phyloP scores from a whole-genome alignment of 2,888 invertebrate species.

The Netelia fuscicornis region DNA sequence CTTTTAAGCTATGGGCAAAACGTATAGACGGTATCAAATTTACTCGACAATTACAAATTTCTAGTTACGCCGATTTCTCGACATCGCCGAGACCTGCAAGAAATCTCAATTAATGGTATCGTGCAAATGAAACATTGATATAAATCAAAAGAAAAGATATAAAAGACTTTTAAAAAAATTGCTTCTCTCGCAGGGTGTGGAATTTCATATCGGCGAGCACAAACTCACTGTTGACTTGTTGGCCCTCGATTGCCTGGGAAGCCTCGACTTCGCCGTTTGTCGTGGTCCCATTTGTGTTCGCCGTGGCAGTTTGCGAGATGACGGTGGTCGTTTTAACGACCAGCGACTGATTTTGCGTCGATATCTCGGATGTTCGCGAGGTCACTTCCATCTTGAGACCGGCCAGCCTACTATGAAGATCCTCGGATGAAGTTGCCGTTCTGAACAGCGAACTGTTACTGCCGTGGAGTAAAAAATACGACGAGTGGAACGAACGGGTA shows the following conservation, averaged over 20 bases:
- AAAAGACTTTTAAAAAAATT: not conserved
- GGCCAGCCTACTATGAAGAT: constrained; percentile 82
- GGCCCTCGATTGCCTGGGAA: constrained; percentile 80
- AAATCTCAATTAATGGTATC: constrained; percentile 49
- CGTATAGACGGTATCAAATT: not conserved
- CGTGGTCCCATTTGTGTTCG: constrained; percentile 78
- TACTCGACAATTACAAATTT: constrained; percentile 20
- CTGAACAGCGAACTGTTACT: constrained; percentile 84
- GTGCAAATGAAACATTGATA: constrained; percentile 20
- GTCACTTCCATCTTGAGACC: constrained; percentile 84
- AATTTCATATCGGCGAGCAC: constrained; percentile 32
- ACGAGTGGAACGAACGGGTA: not conserved
- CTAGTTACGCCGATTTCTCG: constrained; percentile 20
- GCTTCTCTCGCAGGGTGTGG: no score
- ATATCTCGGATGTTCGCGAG: constrained; percentile 82
- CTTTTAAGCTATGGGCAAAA: constrained; percentile 42
- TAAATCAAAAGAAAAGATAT: constrained; percentile 1
- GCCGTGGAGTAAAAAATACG: constrained; percentile 63
- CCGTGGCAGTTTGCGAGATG: constrained; percentile 81
- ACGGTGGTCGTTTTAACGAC: constrained; percentile 83
- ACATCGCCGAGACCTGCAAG: constrained; percentile 43
- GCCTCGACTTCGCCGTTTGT: constrained; percentile 82
- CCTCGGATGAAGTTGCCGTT: constrained; percentile 83
- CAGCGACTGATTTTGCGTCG: constrained; percentile 83
- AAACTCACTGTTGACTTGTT: constrained; percentile 83